These are phyloP conservation scores for Lordiphosa collinella DNA, from an alignment of 1,140 invertebrate species.

Conservation along the genomic window DNA sequence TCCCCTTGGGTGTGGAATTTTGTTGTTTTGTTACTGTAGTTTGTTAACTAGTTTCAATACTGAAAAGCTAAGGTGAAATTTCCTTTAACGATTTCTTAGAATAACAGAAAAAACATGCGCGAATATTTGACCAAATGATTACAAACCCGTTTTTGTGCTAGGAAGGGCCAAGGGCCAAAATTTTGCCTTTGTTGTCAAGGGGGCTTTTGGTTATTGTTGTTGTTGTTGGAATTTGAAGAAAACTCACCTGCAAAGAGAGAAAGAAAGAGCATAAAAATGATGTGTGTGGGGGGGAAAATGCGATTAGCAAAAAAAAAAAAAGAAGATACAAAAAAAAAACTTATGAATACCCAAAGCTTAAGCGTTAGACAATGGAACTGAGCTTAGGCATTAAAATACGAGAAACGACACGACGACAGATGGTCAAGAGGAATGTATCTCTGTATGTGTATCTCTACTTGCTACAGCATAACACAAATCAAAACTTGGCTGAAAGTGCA, in stretches of 20 bases:
- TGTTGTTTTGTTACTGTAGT: no score
- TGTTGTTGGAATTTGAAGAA: not conserved
- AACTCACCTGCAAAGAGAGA: constrained; percentile 56
- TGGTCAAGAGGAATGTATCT: constrained; percentile 53
- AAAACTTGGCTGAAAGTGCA: constrained; percentile 66
- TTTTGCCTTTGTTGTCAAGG: no score
- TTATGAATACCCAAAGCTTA: constrained; percentile 5
- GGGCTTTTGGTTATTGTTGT: not conserved
- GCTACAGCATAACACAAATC: constrained; percentile 67
- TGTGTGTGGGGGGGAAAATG: not conserved
- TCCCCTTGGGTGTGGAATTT: no score
- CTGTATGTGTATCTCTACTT: constrained; percentile 12
- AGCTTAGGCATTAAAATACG: constrained; percentile 9
- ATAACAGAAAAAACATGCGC: no score
- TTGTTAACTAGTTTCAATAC: no score
- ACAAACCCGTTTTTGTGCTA: constrained; percentile 5
- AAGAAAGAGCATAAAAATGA: constrained; percentile 1
- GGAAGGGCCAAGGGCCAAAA: not conserved
- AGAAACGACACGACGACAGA: constrained; percentile 27
- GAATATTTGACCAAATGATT: not conserved
- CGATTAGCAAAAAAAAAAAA: not conserved
- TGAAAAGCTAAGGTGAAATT: no score
- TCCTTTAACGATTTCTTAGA: no score
- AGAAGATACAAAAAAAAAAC: no score
- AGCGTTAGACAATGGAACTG: constrained; percentile 8